A percentile compares a stretch with the other conserved stretches of the same genome.
Evolutionary conservation across 2,888 invertebrate species (phyloP).

Genomic region (Tortrix viridana): DNA sequence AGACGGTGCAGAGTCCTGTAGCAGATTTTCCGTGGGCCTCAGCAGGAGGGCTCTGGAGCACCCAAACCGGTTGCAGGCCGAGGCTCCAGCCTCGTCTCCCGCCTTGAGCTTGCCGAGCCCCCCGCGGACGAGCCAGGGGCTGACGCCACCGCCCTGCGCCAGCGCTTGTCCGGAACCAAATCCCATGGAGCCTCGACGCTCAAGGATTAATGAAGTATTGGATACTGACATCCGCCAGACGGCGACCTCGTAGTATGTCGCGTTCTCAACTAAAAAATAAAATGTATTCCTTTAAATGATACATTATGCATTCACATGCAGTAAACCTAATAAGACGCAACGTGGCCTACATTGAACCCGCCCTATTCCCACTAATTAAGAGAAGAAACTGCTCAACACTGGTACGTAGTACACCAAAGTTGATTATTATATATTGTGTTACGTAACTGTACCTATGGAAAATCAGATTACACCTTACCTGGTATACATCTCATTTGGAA

Average conservation of each 20-base stretch:
- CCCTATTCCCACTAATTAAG: too few species aligned
- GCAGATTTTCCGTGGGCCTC: conserved; percentile 67
- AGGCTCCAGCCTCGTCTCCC: conserved; percentile 74
- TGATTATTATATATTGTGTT: too few species aligned
- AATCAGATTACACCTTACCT: conserved; percentile 51
- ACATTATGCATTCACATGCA: too few species aligned
- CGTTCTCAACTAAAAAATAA: conserved; percentile 69
- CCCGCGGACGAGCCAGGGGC: conserved; percentile 63
- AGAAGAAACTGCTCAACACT: too few species aligned
- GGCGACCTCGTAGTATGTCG: conserved; percentile 77
- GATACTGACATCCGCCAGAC: conserved; percentile 75
- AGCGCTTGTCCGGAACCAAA: conserved; percentile 66
- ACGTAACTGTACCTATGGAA: too few species aligned
- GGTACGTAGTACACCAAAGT: too few species aligned
- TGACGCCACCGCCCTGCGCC: conserved; percentile 57
- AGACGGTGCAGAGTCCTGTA: conserved; percentile 66
- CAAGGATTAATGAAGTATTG: conserved; percentile 69
- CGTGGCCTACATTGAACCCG: too few species aligned
- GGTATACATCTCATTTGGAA: conserved; percentile 78
- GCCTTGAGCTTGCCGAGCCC: conserved; percentile 59
- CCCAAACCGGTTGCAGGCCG: conserved; percentile 76
- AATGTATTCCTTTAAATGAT: not conserved
- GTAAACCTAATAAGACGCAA: too few species aligned
- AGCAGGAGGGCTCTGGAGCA: conserved; percentile 69
- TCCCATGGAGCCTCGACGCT: conserved; percentile 69